Conservation (phyloP, 2,113 vertebrate species). For the Ophthalmolycus amberensis region DNA sequence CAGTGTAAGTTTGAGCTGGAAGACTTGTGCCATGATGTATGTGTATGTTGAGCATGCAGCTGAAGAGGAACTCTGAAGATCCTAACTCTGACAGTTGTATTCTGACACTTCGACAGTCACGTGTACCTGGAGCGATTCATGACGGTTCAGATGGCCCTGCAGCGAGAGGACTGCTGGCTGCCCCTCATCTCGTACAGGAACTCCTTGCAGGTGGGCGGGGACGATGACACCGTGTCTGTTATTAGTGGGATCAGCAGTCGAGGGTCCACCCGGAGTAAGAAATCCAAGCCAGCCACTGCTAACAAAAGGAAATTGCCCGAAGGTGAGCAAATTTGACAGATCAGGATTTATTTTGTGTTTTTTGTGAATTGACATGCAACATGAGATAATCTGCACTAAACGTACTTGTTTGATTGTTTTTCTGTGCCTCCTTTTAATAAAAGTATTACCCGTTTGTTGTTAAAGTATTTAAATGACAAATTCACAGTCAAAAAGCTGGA, state of each 20-base stretch:
- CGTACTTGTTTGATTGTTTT: background rate
- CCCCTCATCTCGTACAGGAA: conserved; percentile 98
- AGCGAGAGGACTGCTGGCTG: conserved; percentile 98
- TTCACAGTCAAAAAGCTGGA: background rate
- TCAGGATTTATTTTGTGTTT: background rate
- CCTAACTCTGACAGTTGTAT: conserved; percentile 7
- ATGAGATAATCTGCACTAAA: background rate
- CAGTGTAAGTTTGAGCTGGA: conserved; percentile 89
- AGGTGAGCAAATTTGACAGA: conserved; percentile 75
- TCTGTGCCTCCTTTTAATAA: too few species aligned
- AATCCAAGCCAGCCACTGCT: conserved; percentile 88
- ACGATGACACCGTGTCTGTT: conserved; percentile 97
- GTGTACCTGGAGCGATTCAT: conserved; percentile 98
- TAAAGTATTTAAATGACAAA: background rate
- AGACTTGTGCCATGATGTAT: background rate
- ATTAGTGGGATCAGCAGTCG: conserved; percentile 94
- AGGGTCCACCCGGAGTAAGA: conserved; percentile 92
- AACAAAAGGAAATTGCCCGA: conserved; percentile 95
- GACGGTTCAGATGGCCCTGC: conserved; percentile 97
- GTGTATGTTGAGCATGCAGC: background rate
- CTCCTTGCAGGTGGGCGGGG: conserved; percentile 92
- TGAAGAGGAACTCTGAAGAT: background rate
- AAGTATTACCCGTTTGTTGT: background rate
- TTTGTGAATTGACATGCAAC: background rate
- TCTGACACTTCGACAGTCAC: conserved; percentile 83